Conservation (phyloP, 1,140 invertebrate genomes). For the Drosophila guanche region DNA sequence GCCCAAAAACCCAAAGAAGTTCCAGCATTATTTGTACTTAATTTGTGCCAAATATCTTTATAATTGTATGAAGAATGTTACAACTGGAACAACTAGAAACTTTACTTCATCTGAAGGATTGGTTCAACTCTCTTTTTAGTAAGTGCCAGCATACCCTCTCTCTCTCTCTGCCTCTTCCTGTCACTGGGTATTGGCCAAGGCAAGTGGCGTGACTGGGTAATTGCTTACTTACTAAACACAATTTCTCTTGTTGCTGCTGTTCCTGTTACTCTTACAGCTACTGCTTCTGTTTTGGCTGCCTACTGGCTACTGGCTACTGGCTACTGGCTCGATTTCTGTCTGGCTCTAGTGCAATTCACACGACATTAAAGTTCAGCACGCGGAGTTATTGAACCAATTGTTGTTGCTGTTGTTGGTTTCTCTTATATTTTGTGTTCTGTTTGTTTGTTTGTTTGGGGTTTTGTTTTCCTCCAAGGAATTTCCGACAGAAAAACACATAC, state of each 20-base stretch:
- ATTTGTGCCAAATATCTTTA: no score
- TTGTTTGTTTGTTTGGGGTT: background rate
- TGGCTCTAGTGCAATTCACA: conserved; percentile 47
- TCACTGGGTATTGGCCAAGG: background rate
- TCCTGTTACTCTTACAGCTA: conserved; percentile 30
- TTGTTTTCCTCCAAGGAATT: conserved; percentile 7
- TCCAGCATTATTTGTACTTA: no score
- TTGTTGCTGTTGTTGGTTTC: background rate
- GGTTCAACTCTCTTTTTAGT: no score
- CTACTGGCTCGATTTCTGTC: background rate
- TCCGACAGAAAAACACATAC: conserved; percentile 22
- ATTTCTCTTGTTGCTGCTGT: conserved; percentile 20
- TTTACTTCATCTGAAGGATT: no score
- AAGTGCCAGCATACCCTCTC: no score
- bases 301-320: no score
- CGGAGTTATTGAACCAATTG: conserved; percentile 34
- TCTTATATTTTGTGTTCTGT: background rate
- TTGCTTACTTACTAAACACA: conserved; percentile 53
- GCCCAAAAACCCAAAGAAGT: no score
- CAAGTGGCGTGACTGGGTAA: conserved; percentile 46
- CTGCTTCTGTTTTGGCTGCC: conserved; percentile 16
- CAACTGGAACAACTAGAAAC: no score
- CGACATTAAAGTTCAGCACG: conserved; percentile 42
- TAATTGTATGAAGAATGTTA: no score
- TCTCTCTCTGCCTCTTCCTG: no score